These are phyloP conservation scores for Listronotus oregonensis DNA, from an alignment of 1,140 invertebrate genomes.

Conservation along the genomic window DNA sequence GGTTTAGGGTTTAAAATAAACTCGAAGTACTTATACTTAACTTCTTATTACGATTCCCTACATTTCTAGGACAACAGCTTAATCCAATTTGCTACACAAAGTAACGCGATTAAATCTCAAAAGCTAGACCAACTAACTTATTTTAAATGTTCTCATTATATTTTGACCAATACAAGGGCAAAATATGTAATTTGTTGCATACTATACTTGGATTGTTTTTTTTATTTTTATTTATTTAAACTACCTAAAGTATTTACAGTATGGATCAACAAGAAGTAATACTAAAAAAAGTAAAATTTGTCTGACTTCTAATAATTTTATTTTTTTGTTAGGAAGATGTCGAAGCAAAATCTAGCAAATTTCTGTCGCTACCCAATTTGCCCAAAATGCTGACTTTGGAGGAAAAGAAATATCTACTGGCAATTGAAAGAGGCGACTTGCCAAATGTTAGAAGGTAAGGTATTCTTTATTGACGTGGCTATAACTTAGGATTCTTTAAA, in stretches of 20 bases:
- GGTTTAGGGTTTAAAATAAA: too few species aligned
- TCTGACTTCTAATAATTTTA: background rate
- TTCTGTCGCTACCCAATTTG: constrained; percentile 60
- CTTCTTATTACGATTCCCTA: too few species aligned
- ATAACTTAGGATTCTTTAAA: too few species aligned
- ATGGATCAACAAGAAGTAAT: background rate
- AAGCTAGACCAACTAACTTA: background rate
- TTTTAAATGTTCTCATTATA: constrained; percentile 1
- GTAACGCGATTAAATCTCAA: constrained; percentile 21
- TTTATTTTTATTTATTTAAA: too few species aligned
- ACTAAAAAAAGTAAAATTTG: background rate
- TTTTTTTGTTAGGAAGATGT: constrained; percentile 38
- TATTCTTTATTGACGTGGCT: too few species aligned
- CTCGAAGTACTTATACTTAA: too few species aligned
- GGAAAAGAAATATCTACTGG: constrained; percentile 84
- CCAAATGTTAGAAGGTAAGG: constrained; percentile 75
- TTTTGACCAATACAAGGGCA: background rate
- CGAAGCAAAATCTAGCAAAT: constrained; percentile 30
- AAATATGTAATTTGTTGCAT: too few species aligned
- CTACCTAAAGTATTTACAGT: too few species aligned
- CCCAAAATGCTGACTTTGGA: constrained; percentile 74
- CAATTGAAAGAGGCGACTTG: constrained; percentile 82
- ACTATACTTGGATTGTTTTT: too few species aligned
- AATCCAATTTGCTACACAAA: constrained; percentile 20
- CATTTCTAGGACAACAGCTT: background rate